These are phyloP conservation scores for Lithobates pipiens DNA, from an alignment of 2,797 vertebrate genomes.

Conservation along the genomic window DNA sequence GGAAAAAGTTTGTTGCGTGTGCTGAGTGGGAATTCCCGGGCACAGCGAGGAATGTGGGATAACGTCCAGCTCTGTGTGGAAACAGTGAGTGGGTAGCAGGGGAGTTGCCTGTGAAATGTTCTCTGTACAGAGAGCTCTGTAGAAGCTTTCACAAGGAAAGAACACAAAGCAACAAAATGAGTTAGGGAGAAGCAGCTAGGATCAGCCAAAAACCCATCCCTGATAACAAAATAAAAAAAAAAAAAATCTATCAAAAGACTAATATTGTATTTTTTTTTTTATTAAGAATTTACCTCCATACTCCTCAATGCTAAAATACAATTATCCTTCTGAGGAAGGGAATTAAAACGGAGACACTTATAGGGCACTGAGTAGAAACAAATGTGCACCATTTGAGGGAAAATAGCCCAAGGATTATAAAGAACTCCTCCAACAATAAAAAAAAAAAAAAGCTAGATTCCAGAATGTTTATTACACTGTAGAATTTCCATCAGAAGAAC, in stretches of 20 bases:
- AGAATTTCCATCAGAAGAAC: no score
- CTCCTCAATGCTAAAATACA: neutral
- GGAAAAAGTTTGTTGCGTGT: conserved; percentile 34
- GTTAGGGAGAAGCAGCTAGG: neutral
- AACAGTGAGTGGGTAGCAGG: conserved; percentile 4
- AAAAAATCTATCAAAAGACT: no score
- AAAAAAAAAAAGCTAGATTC: no score
- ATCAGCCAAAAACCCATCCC: conserved; percentile 14
- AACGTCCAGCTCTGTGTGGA: neutral
- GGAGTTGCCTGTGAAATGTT: neutral
- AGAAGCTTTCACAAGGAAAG: neutral
- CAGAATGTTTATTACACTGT: no score
- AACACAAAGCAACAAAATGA: neutral
- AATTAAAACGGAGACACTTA: no score
- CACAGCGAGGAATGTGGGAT: conserved; percentile 1
- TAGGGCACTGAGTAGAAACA: no score
- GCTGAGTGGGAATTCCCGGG: conserved; percentile 16
- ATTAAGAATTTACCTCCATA: neutral
- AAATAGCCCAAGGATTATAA: no score
- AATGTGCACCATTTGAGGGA: no score
- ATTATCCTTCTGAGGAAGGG: no score
- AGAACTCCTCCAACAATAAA: no score
- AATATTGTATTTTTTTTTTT: no score
- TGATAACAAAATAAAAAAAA: neutral
- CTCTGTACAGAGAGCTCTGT: neutral